phyloP scores from a whole-genome alignment of 2,113 vertebrate species.

The Platichthys stellatus region DNA sequence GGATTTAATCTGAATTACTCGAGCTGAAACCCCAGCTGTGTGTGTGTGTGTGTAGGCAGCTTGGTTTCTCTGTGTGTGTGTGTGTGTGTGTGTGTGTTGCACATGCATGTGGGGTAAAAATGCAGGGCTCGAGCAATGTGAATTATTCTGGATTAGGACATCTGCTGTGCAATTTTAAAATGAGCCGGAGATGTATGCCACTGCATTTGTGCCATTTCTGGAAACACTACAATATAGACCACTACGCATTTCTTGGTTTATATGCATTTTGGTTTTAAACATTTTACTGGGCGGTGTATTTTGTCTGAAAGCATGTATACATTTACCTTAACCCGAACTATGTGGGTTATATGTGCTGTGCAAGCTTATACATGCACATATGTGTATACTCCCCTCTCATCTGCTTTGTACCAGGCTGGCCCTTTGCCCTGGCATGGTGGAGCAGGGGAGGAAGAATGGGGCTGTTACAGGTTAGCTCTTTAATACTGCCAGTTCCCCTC shows the following conservation, averaged over 20 bases:
- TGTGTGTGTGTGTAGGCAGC: conserved; percentile 76
- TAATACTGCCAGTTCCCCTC: conserved; percentile 40
- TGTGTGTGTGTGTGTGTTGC: conserved; percentile 52
- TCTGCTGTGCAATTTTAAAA: conserved; percentile 82
- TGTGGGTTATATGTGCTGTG: conserved; percentile 6
- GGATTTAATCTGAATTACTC: conserved; percentile 85
- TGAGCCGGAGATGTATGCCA: conserved; percentile 67
- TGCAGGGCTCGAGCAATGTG: conserved; percentile 78
- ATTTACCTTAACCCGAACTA: background rate
- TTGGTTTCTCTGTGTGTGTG: conserved; percentile 52
- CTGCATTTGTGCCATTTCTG: conserved; percentile 18
- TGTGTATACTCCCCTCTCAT: conserved; percentile 31
- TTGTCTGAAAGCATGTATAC: conserved; percentile 4
- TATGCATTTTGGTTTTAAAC: background rate
- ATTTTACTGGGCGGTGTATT: background rate
- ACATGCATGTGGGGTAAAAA: conserved; percentile 67
- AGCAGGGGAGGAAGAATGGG: conserved; percentile 30
- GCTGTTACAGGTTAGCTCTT: conserved; percentile 48
- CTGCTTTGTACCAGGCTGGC: conserved; percentile 60
- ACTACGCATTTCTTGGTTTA: conserved; percentile 4
- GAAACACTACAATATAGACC: conserved; percentile 1
- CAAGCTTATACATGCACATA: conserved; percentile 7
- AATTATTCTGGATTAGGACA: conserved; percentile 86
- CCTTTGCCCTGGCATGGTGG: conserved; percentile 37
- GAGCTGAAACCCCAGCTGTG: conserved; percentile 82